Evolutionary conservation across 2,888 invertebrate genomes (phyloP), one percentile per base, ranked within the genome.

Genomic region (Dusona sp.): DNA sequence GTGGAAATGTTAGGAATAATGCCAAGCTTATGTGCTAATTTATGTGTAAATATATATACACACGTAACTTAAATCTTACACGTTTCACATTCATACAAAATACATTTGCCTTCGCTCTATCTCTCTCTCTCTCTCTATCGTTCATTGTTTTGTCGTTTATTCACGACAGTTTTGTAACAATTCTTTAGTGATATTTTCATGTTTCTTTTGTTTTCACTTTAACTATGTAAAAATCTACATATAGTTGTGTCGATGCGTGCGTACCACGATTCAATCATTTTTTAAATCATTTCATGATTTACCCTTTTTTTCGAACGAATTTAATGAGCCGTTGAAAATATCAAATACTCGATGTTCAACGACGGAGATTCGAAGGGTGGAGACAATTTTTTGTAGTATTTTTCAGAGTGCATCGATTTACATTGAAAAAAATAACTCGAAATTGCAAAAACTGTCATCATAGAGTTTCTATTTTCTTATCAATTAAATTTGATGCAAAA

Each of bases 1-100:
- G 80, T 84, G 80, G 77, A 84, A 86, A 86, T 84, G 82, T 79
- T 80, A 86, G 84, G 83, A 88, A 83, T 85, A 88, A 86, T 87
- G 84, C 86, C 84, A 88, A 88, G 86, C 88, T 87, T 83, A 79
- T 57, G 65, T 75, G 64, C 80, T 80, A 86, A 83, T 79, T 57
- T 64, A 77, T 33, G 57, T 65, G 25, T 77, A 65, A 70, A 65
- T 65, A 64, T 36, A 77, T 65, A 36, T 48, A 65, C 61, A 65
- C 79, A 84, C 75, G 81, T 74, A 83, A 86, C 73, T 77, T 75
- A 84, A n/a, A 79, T 82, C 78, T 72, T 75, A 80, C 84, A 78
- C 68, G 75, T 83, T 81, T 77, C 83, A 87, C 78, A 83, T 80
- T 83, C 81, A 83, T 88, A 87, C 85, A 83, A 87, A 67, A 85